Evolutionary conservation across 1,140 invertebrate genomes (phyloP).

Genomic region (Macrostomum lignano): DNA sequence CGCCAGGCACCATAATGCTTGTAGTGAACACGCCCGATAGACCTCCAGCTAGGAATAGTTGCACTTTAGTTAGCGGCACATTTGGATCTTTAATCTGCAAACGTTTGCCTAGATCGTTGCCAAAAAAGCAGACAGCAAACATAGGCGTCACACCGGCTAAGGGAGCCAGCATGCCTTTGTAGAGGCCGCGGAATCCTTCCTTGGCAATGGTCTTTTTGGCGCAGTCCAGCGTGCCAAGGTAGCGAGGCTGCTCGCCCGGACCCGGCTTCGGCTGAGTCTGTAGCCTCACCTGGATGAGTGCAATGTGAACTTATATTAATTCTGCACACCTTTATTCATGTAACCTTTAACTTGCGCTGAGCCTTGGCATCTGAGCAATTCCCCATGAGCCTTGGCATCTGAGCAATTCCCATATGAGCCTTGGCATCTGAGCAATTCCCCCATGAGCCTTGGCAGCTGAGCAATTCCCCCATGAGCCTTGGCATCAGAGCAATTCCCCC

Average conservation of each 20-base stretch:
- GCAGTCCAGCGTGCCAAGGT: constrained; percentile 69
- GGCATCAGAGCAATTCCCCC: too few relatives aligned
- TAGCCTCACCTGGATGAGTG: constrained; percentile 38
- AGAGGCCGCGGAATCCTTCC: constrained; percentile 40
- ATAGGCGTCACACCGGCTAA: constrained; percentile 35
- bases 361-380: too few relatives aligned
- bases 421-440: too few relatives aligned
- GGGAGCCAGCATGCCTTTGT: constrained; percentile 37
- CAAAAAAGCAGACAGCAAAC: constrained; percentile 69
- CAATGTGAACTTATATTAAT: too few relatives aligned
- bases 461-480: too few relatives aligned
- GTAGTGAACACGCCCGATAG: constrained; percentile 79
- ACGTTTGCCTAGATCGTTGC: constrained; percentile 66
- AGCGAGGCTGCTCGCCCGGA: constrained; percentile 44
- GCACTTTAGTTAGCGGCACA: constrained; percentile 37
- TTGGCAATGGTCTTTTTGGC: constrained; percentile 57
- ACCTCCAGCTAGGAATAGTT: constrained; percentile 58
- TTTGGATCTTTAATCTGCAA: constrained; percentile 34
- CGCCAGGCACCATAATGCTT: constrained; percentile 77
- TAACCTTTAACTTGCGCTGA: too few relatives aligned
- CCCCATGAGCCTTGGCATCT: too few relatives aligned
- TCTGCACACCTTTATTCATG: too few relatives aligned
- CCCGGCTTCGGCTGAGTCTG: constrained; percentile 59
- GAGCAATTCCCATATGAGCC: too few relatives aligned
- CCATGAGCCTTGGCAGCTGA: too few relatives aligned